Evolutionary conservation across 1,140 invertebrate genomes (phyloP).

Genomic region (Phortica variegata): DNA sequence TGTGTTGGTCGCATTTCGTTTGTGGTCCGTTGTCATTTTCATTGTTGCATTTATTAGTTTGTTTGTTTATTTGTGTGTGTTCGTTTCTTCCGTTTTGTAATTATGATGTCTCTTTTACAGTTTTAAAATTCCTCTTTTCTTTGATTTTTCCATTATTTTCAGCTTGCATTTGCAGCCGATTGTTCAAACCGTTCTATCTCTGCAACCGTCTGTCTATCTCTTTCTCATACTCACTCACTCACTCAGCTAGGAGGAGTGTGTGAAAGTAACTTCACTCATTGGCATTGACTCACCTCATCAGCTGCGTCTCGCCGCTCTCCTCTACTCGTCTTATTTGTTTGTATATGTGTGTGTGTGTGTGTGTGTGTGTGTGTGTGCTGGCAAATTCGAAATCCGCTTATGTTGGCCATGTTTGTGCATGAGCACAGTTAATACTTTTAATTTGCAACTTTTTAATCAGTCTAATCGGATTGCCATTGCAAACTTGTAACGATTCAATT

Average conservation of each 20-base stretch:
- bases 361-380: constrained; percentile 30
- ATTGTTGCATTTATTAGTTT: constrained; percentile 31
- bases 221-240: constrained; percentile 10
- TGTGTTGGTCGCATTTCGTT: constrained; percentile 8
- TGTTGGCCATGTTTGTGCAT: constrained; percentile 38
- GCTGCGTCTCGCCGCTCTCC: no score
- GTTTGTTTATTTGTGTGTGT: no score
- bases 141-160: constrained; percentile 21
- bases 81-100: constrained; percentile 37
- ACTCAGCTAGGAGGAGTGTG: no score
- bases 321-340: no score
- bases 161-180: constrained; percentile 33
- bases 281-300: no score
- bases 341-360: constrained; percentile 20
- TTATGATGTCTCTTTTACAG: constrained; percentile 27
- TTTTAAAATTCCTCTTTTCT: neutral
- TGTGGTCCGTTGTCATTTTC: constrained; percentile 31
- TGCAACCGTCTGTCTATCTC: constrained; percentile 24
- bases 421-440: constrained; percentile 40
- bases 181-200: no score
- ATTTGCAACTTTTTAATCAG: constrained; percentile 55
- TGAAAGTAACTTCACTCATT: no score
- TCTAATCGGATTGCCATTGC: constrained; percentile 42
- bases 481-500: constrained; percentile 11
- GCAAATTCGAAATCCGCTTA: constrained; percentile 43